These are phyloP conservation scores for Platycercus adscitus DNA, from an alignment of 2,113 vertebrate species.

Conservation along the genomic window DNA sequence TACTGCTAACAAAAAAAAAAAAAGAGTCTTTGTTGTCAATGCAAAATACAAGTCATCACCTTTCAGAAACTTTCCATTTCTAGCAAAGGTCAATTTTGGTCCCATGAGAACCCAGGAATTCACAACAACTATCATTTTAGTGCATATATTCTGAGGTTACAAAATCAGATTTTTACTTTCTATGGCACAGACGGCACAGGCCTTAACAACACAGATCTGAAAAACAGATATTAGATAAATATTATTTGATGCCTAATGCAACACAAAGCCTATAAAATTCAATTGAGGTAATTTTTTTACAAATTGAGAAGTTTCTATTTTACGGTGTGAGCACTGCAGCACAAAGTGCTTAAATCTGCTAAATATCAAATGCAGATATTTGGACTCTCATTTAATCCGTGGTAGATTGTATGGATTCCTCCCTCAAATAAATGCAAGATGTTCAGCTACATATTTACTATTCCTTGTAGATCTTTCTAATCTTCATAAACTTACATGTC, in stretches of 20 bases:
- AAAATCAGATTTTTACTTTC: not conserved
- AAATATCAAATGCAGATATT: not conserved
- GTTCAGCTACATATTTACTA: not conserved
- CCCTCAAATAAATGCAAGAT: not conserved
- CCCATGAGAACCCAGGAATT: not conserved
- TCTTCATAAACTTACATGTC: not conserved
- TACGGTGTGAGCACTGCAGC: accelerated
- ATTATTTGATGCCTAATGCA: not conserved
- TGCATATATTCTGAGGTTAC: not conserved
- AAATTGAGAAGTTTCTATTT: not conserved
- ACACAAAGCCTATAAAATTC: not conserved
- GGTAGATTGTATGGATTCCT: not conserved
- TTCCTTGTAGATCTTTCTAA: not conserved
- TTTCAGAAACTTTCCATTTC: not conserved
- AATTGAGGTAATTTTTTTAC: not conserved
- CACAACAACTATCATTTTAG: not conserved
- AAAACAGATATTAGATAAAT: not conserved
- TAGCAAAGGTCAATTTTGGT: not conserved
- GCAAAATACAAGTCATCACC: not conserved
- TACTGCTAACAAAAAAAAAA: not conserved
- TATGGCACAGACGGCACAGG: not conserved
- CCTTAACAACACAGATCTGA: not conserved
- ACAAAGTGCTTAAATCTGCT: not conserved
- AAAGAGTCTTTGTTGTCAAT: not conserved
- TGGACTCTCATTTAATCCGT: not conserved